These are phyloP conservation scores for Didymodactylos carnosus DNA, from an alignment of 2,888 invertebrate species.

Conservation along the genomic window DNA sequence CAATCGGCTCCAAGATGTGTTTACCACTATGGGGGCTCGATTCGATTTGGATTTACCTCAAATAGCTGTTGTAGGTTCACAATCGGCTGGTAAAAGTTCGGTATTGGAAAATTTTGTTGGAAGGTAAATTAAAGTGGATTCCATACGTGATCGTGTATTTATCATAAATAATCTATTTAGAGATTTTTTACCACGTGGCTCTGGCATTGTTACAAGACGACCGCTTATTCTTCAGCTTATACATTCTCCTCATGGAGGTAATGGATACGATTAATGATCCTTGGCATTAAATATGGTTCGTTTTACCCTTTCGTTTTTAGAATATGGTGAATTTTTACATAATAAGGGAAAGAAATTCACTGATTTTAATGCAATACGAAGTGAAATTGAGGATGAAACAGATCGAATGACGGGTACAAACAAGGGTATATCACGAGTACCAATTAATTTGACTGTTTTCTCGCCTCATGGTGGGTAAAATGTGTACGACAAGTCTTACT, in stretches of 20 bases:
- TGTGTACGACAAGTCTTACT: no score
- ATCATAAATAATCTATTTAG: slow-evolving; percentile 10
- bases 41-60: slow-evolving; percentile 95
- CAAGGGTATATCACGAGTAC: slow-evolving; percentile 93
- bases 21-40: slow-evolving; percentile 88
- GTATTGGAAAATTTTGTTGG: slow-evolving; percentile 99
- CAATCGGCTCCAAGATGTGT: slow-evolving; percentile 98
- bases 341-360: slow-evolving; percentile 89
- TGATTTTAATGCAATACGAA: slow-evolving; percentile 75
- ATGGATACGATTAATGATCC: background rate
- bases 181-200: slow-evolving; percentile 42
- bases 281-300: background rate
- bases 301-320: slow-evolving; percentile 36
- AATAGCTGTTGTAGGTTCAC: slow-evolving; percentile 98
- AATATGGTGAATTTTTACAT: slow-evolving; percentile 93
- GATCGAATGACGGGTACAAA: slow-evolving; percentile 89
- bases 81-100: slow-evolving; percentile 98
- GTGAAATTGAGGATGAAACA: slow-evolving; percentile 92
- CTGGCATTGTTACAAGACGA: slow-evolving; percentile 84
- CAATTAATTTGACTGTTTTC: slow-evolving; percentile 91
- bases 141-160: no score
- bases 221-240: slow-evolving; percentile 71
- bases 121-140: slow-evolving; percentile 15
- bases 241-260: background rate
- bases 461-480: slow-evolving; percentile 60